Base-by-base conservation (phyloP, 1,140 invertebrate genomes). In the Nasonia longicornis region DNA sequence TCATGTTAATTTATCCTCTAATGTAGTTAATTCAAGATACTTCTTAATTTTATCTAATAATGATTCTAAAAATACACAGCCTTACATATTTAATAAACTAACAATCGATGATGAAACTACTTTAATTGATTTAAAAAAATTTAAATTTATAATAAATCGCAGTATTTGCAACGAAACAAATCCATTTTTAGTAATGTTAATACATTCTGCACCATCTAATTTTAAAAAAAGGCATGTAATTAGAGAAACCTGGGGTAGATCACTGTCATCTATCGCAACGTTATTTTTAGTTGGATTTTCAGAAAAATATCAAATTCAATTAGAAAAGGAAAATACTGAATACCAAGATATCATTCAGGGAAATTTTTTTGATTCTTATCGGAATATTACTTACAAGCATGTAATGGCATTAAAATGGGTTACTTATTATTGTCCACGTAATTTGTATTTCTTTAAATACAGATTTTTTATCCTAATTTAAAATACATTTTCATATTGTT, bases 371-470 rank as follows among this genome's bases (percentile, higher is more conserved):
- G 96, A 97, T 90, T 92, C 92, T 45, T 97, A 97, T 87, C 92
- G 94, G 82, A 97, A 97, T 90, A 93, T 97, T 89, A 97, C 96
- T 2, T 96, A 96, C 86, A 97, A 97, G 89, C 96, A 96, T 89
- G 93, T 95, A 6, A 95, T 96, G 93, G 94, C 93, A 1, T 92
- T 97, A n/a, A 96, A 96, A 87, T 97, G 96, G 94, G 93, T 94
- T 66, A 92, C 93, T 8, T 93, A 94, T 86, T 92, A 94, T 89
- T 95, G 94, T 89, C 89, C 92, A 74, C 88, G 90, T 90, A 88
- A 88, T 84, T 69, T 80, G 69, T 45, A 58, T 67, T 67, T 29
- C 8, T 67, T 12, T 67, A 16, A 29, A 26, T 29, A 29, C 14
- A 42, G 11, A 31, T 31, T 31, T 4, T 35, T 69, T 69, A 35